phyloP scores from a whole-genome alignment of 2,797 vertebrate genomes.

The Urocyon cinereoargenteus region DNA sequence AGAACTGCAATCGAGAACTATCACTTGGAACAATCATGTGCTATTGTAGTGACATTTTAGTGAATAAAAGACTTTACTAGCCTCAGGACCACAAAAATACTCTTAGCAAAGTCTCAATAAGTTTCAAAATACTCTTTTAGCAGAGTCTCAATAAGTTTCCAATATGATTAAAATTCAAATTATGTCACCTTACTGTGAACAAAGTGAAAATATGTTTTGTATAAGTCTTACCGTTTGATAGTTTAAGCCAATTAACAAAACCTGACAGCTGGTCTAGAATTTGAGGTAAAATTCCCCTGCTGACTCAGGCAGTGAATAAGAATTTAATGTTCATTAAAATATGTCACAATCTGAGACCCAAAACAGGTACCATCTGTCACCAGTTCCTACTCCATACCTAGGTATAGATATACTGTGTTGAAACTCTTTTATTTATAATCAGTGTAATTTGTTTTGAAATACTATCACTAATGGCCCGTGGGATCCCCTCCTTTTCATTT shows the following conservation, averaged over 20 bases:
- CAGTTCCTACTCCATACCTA: slow-evolving; percentile 66
- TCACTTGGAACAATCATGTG: not conserved
- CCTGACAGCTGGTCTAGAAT: slow-evolving; percentile 78
- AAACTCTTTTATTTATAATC: slow-evolving; percentile 44
- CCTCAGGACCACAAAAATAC: not conserved
- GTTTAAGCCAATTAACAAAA: slow-evolving; percentile 83
- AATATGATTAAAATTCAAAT: slow-evolving; percentile 71
- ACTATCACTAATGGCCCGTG: slow-evolving; percentile 38
- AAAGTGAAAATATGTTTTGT: slow-evolving; percentile 77
- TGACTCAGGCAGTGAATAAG: slow-evolving; percentile 79
- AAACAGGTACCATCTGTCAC: slow-evolving; percentile 81
- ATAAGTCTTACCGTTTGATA: slow-evolving; percentile 74
- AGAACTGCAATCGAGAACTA: not conserved
- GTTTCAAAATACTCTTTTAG: not conserved
- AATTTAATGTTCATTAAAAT: slow-evolving; percentile 84
- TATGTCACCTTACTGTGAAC: slow-evolving; percentile 65
- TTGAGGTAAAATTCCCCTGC: slow-evolving; percentile 81
- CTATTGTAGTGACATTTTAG: slow-evolving; percentile 25
- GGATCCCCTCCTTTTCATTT: slow-evolving; percentile 1
- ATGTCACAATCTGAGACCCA: slow-evolving; percentile 79
- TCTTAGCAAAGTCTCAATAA: slow-evolving; percentile 56
- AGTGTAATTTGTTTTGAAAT: slow-evolving; percentile 67
- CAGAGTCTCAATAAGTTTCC: slow-evolving; percentile 63
- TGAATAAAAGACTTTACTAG: not conserved
- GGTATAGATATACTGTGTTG: slow-evolving; percentile 50